These are phyloP conservation scores for Gallirallus australis DNA, from an alignment of 2,797 vertebrate genomes.

Conservation along the genomic window DNA sequence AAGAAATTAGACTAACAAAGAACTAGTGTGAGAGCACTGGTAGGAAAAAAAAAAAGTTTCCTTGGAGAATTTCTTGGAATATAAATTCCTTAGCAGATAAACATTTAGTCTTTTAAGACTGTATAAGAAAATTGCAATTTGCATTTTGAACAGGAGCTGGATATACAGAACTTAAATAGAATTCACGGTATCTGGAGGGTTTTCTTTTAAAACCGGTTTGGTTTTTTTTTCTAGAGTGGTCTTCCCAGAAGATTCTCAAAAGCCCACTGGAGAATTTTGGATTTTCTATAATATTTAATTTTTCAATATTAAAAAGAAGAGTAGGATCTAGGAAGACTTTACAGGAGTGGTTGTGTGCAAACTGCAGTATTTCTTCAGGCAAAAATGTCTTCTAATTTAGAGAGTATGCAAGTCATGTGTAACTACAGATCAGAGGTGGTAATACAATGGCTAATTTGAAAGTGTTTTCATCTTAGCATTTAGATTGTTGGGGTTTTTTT, in stretches of 20 bases:
- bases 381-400: neutral
- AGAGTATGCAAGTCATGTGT: accelerated
- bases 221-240: neutral
- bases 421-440: neutral
- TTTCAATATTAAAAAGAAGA: neutral
- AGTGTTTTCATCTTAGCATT: neutral
- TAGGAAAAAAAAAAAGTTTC: neutral
- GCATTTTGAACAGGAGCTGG: neutral
- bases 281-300: neutral
- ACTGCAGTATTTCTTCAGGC: neutral
- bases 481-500: neutral
- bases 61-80: neutral
- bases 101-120: neutral
- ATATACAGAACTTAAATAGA: neutral
- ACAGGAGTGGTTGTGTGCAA: neutral
- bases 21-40: neutral
- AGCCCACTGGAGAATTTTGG: neutral
- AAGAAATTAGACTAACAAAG: neutral
- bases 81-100: neutral
- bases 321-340: neutral
- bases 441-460: neutral
- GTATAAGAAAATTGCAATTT: neutral
- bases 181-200: neutral
- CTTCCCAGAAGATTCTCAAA: neutral
- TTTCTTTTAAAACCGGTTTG: neutral